Conservation (phyloP, 2,888 invertebrate genomes). For the Rhamnusium bicolor region DNA sequence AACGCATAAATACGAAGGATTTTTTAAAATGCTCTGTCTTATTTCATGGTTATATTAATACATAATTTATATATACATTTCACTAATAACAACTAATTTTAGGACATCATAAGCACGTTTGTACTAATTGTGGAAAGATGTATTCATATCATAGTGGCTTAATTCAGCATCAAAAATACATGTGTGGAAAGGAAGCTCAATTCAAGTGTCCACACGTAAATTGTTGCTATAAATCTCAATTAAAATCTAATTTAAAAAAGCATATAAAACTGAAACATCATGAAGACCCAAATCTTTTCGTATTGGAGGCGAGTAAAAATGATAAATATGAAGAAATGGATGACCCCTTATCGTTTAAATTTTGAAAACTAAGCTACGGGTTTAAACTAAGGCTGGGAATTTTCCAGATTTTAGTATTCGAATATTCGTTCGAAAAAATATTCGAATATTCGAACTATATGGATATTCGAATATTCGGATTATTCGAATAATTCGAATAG, state of each 20-base stretch:
- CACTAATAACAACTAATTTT: neutral
- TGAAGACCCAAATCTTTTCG: slow-evolving; percentile 2
- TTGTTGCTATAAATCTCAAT: slow-evolving; percentile 34
- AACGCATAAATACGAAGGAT: too few relatives aligned
- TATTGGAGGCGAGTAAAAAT: neutral
- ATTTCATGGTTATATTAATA: too few relatives aligned
- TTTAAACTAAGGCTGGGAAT: too few relatives aligned
- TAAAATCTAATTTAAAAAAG: slow-evolving; percentile 28
- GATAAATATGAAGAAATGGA: too few relatives aligned
- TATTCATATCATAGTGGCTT: slow-evolving; percentile 20
- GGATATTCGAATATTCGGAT: too few relatives aligned
- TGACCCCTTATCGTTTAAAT: neutral
- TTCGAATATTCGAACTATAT: too few relatives aligned
- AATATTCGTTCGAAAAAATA: too few relatives aligned
- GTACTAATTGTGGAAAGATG: neutral
- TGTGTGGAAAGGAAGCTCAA: slow-evolving; percentile 36
- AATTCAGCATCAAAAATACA: slow-evolving; percentile 11
- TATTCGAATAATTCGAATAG: too few relatives aligned
- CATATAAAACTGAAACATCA: slow-evolving; percentile 21
- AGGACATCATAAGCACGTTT: neutral
- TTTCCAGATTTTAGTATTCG: too few relatives aligned
- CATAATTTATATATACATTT: too few relatives aligned
- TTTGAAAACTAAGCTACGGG: too few relatives aligned
- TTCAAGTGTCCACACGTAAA: slow-evolving; percentile 25
- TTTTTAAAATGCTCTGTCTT: too few relatives aligned